phyloP scores from a whole-genome alignment of 2,797 vertebrate genomes.

The Liasis olivaceus region DNA sequence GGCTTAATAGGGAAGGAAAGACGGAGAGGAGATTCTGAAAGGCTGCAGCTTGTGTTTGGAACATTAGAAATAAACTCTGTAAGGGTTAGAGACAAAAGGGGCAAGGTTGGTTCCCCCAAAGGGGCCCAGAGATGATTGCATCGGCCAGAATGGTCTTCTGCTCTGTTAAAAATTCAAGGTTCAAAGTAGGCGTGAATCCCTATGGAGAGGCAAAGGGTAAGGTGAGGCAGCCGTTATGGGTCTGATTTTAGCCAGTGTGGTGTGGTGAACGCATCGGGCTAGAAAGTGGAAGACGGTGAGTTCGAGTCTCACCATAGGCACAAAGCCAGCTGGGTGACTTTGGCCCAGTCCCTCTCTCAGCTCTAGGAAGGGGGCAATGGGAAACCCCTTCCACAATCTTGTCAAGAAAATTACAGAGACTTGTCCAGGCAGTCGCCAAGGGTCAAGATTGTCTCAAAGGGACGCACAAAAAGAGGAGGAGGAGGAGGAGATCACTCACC shows the following conservation, averaged over 20 bases:
- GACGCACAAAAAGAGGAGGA: background rate
- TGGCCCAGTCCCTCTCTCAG: background rate
- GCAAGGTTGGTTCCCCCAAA: too few species aligned
- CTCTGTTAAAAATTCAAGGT: too few species aligned
- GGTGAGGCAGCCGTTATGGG: background rate
- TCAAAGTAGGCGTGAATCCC: background rate
- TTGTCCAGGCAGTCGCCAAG: background rate
- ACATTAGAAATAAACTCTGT: too few species aligned
- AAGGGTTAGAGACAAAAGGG: background rate
- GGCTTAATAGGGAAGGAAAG: background rate
- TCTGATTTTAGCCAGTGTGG: background rate
- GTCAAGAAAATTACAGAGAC: background rate
- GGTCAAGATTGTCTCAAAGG: background rate
- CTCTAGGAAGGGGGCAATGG: background rate
- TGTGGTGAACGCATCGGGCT: background rate
- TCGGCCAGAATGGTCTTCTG: background rate
- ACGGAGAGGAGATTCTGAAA: background rate
- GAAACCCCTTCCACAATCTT: background rate
- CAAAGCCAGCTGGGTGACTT: background rate
- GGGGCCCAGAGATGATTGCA: too few species aligned
- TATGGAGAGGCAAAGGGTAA: background rate
- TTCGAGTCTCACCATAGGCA: background rate
- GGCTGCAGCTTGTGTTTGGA: too few species aligned
- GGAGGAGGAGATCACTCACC: background rate
- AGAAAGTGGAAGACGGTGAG: background rate